Percentiles rank a stretch among this genome's conserved stretches.
Conservation (phyloP, 1,140 invertebrate species). For the Globodera rostochiensis region DNA sequence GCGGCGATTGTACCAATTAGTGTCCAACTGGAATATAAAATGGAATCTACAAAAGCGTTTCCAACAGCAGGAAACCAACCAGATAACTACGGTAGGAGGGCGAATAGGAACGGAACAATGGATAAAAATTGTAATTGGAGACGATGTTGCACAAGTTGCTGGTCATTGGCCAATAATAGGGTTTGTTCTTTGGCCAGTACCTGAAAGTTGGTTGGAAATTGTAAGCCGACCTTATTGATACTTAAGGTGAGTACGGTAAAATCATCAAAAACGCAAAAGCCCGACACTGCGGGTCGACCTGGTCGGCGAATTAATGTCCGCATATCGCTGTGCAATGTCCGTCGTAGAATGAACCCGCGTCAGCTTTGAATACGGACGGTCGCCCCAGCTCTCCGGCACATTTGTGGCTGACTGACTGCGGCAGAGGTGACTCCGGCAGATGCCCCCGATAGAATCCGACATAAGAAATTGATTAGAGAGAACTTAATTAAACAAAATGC, state of each 20-base stretch:
- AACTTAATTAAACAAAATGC: neutral
- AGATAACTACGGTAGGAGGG: conserved; percentile 27
- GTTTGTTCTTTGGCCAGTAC: conserved; percentile 25
- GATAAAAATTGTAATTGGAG: conserved; percentile 27
- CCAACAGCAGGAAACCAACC: neutral
- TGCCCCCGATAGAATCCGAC: neutral
- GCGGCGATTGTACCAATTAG: conserved; percentile 26
- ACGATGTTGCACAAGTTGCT: conserved; percentile 29
- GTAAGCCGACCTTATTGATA: neutral
- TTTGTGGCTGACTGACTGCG: conserved; percentile 14
- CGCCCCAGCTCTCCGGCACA: conserved; percentile 21
- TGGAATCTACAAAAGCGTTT: neutral
- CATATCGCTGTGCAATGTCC: conserved; percentile 22
- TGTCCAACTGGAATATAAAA: conserved; percentile 21
- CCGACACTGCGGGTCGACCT: neutral
- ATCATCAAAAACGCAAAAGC: neutral
- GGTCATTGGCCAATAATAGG: conserved; percentile 29
- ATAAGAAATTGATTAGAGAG: neutral
- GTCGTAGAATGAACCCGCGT: conserved; percentile 11
- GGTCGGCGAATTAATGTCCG: conserved; percentile 19
- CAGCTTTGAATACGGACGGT: conserved; percentile 19
- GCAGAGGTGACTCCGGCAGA: conserved; percentile 14
- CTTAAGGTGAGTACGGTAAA: neutral
- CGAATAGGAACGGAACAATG: conserved; percentile 26
- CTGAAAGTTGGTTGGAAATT: neutral